Evolutionary conservation across 2,797 vertebrate genomes (phyloP).

Genomic region (Gambelia wislizenii): DNA sequence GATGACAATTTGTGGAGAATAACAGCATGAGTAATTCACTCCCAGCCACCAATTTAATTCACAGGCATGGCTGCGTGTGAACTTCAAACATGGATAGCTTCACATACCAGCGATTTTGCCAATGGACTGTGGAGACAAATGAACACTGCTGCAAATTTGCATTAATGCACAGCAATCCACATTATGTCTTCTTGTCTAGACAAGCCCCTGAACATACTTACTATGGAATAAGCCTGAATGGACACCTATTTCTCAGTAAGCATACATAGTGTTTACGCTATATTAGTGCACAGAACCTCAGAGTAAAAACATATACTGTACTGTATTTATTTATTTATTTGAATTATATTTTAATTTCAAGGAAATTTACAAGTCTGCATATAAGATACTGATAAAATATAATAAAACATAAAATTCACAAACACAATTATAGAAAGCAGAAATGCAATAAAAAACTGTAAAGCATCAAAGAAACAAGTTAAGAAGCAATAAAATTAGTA

Average conservation of each 20-base stretch:
- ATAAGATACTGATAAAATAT: neutral
- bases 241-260: neutral
- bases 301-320: conserved; percentile 4
- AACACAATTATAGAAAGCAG: neutral
- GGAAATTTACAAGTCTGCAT: neutral
- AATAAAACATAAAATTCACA: neutral
- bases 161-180: too few relatives aligned
- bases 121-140: too few relatives aligned
- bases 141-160: too few relatives aligned
- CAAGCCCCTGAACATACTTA: neutral
- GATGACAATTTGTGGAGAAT: too few relatives aligned
- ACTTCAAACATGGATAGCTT: too few relatives aligned
- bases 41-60: too few relatives aligned
- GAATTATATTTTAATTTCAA: neutral
- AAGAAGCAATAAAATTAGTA: neutral
- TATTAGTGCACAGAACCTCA: neutral
- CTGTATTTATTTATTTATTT: conserved; percentile 1
- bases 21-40: too few relatives aligned
- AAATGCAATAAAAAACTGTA: neutral
- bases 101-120: too few relatives aligned
- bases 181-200: too few relatives aligned
- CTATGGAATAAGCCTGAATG: neutral
- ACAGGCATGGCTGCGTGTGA: too few relatives aligned
- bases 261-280: neutral
- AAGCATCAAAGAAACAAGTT: neutral